Conservation (phyloP, 2,888 invertebrate genomes). For the Bursaphelenchus okinawaensis region DNA sequence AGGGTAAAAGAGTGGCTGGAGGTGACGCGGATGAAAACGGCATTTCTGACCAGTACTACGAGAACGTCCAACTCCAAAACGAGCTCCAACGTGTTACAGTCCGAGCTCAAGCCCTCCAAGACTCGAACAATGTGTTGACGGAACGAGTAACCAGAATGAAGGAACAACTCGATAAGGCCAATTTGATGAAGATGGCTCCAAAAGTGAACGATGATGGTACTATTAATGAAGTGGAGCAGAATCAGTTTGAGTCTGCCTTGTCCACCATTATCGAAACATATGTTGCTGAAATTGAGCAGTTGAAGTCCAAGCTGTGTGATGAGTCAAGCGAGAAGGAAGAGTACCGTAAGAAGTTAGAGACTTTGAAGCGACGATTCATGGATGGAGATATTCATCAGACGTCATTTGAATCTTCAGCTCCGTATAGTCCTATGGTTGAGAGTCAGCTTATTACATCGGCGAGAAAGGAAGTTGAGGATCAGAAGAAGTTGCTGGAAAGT, state of each 20-base stretch:
- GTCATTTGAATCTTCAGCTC: background rate
- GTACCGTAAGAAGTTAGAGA: conserved; percentile 11
- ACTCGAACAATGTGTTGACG: background rate
- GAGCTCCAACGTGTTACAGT: conserved; percentile 3
- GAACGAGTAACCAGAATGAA: conserved; percentile 8
- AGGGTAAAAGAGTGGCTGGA: conserved; percentile 83
- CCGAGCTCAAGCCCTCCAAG: conserved; percentile 8
- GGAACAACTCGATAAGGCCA: conserved; percentile 1
- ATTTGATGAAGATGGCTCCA: conserved; percentile 6
- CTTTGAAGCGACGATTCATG: background rate
- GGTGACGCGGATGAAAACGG: conserved; percentile 68
- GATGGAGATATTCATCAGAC: background rate
- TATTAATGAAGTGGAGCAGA: conserved; percentile 10
- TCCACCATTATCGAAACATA: conserved; percentile 6
- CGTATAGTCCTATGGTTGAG: background rate
- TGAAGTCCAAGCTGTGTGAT: conserved; percentile 1
- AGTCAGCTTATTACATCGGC: conserved; percentile 33
- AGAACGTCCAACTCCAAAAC: conserved; percentile 61
- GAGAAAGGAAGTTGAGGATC: conserved; percentile 38
- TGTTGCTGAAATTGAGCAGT: conserved; percentile 8
- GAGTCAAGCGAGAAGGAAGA: conserved; percentile 3
- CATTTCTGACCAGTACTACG: conserved; percentile 88
- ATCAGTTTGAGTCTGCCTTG: background rate
- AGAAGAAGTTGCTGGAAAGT: conserved; percentile 29
- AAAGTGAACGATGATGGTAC: conserved; percentile 10